A percentile compares a stretch with the other conserved stretches of the same genome.
phyloP scores from a whole-genome alignment of 2,113 vertebrate genomes.

The Prionailurus viverrinus region DNA sequence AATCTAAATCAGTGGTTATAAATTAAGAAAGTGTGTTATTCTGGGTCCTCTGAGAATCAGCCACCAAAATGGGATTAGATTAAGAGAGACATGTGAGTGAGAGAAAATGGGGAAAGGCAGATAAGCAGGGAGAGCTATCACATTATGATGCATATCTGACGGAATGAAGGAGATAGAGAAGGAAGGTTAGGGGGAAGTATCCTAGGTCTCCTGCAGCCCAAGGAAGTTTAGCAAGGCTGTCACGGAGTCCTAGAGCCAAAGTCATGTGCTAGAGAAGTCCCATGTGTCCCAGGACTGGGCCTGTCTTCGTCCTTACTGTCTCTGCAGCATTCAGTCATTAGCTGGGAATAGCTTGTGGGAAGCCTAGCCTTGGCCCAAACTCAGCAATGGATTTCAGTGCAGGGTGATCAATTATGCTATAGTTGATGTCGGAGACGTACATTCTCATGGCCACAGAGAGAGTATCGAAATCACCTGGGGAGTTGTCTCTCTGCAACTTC shows the following conservation, averaged over 20 bases:
- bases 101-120: neutral
- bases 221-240: neutral
- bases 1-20: conserved; percentile 64
- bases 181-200: neutral
- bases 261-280: neutral
- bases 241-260: neutral
- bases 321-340: neutral
- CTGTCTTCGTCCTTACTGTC: neutral
- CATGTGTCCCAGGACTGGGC: neutral
- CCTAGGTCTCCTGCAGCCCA: neutral
- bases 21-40: conserved; percentile 70
- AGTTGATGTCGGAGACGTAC: neutral
- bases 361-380: neutral
- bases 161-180: neutral
- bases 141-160: neutral
- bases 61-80: conserved; percentile 9
- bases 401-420: neutral
- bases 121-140: neutral
- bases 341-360: neutral
- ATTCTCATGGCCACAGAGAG: neutral
- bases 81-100: conserved; percentile 46
- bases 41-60: conserved; percentile 53
- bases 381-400: neutral
- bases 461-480: neutral
- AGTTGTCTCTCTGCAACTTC: neutral